A percentile compares a stretch with the other conserved stretches of the same genome.
Evolutionary conservation across 2,888 invertebrate species (phyloP).

Genomic region (Acanthosoma haemorrhoidale): DNA sequence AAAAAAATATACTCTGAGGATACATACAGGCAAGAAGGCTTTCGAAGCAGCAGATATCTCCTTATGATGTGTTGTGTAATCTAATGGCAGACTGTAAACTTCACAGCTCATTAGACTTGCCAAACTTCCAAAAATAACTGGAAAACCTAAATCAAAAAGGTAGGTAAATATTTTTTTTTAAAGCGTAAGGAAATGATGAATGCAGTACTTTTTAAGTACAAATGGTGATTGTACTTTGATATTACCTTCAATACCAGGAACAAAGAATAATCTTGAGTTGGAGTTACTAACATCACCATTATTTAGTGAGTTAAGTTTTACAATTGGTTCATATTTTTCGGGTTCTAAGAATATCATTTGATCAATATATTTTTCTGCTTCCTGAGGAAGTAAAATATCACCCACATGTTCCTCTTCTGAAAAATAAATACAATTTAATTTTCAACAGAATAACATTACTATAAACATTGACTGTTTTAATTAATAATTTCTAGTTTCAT

Average conservation of each 20-base stretch:
- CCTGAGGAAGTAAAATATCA: too few relatives aligned
- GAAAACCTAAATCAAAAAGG: conserved; percentile 48
- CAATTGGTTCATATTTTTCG: conserved; percentile 42
- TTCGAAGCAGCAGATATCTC: conserved; percentile 46
- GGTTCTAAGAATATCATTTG: conserved; percentile 29
- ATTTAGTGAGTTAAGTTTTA: conserved; percentile 51
- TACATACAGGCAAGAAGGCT: conserved; percentile 38
- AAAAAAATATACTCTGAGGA: too few relatives aligned
- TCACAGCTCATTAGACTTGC: conserved; percentile 52
- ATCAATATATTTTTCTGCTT: not conserved
- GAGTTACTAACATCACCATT: conserved; percentile 48
- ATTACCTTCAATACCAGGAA: conserved; percentile 62
- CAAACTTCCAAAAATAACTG: conserved; percentile 51
- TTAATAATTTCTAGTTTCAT: too few relatives aligned
- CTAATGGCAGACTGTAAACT: conserved; percentile 54
- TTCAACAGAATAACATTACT: too few relatives aligned
- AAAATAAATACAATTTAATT: too few relatives aligned
- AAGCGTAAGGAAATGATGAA: not conserved
- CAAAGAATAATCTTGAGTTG: conserved; percentile 51
- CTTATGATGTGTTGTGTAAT: conserved; percentile 48
- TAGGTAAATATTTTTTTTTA: not conserved
- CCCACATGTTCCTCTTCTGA: too few relatives aligned
- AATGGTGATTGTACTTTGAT: not conserved
- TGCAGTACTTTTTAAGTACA: not conserved
- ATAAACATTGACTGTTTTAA: too few relatives aligned